Evolutionary conservation across 2,888 invertebrate species (phyloP).

Genomic region (Malacosoma neustria): DNA sequence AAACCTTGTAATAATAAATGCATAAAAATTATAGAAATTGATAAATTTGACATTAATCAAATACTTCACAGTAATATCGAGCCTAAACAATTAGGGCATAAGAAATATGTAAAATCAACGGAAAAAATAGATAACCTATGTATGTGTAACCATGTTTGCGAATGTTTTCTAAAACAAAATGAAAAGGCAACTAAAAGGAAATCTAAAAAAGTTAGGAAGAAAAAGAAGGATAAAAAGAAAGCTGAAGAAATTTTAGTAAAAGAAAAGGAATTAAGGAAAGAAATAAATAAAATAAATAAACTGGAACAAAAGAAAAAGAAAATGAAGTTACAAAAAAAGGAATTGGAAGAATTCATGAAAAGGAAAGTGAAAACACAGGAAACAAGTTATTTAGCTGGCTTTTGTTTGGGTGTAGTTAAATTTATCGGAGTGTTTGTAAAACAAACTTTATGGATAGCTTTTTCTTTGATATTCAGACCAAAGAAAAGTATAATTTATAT

Average conservation of each 20-base stretch:
- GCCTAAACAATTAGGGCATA: too few relatives aligned
- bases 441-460: conserved; percentile 10
- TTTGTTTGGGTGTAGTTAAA: conserved; percentile 22
- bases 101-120: too few relatives aligned
- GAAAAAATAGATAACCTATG: conserved; percentile 5
- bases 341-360: conserved; percentile 13
- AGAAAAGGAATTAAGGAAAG: conserved; percentile 14
- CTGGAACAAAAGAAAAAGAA: conserved; percentile 11
- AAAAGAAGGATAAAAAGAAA: conserved; percentile 6
- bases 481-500: conserved; percentile 18
- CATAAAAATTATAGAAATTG: too few relatives aligned
- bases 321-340: conserved; percentile 13
- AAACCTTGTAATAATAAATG: neutral
- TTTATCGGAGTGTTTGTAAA: conserved; percentile 9
- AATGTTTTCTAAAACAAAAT: conserved; percentile 1
- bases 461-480: conserved; percentile 21
- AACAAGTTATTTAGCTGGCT: conserved; percentile 22
- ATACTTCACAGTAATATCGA: too few relatives aligned
- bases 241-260: conserved; percentile 9
- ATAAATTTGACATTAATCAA: too few relatives aligned
- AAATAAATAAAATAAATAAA: conserved; percentile 12
- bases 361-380: conserved; percentile 17
- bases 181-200: conserved; percentile 3
- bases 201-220: conserved; percentile 4
- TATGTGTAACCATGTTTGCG: conserved; percentile 5